These are phyloP conservation scores for Anticlea derivata DNA, from an alignment of 2,888 invertebrate species.

Conservation along the genomic window DNA sequence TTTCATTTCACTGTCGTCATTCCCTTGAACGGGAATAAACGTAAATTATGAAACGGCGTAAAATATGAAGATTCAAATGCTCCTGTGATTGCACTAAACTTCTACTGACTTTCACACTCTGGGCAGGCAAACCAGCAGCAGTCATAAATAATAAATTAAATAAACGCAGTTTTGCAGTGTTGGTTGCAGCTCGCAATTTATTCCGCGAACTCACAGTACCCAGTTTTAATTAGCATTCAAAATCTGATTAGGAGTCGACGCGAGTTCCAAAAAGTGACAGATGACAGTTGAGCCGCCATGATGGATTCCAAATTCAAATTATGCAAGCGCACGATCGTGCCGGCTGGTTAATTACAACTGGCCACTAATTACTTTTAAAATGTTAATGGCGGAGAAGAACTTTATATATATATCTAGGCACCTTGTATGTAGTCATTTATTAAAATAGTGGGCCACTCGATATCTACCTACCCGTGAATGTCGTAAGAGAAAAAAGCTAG, in stretches of 20 bases:
- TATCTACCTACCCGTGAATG: too few species aligned
- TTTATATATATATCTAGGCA: too few species aligned
- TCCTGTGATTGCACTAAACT: too few species aligned
- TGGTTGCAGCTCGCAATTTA: conserved; percentile 13
- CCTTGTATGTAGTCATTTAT: too few species aligned
- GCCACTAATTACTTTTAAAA: conserved; percentile 63
- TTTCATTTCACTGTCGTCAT: too few species aligned
- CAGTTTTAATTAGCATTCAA: conserved; percentile 30
- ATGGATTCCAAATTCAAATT: conserved; percentile 60
- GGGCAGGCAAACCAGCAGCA: too few species aligned
- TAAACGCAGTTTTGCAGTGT: background rate
- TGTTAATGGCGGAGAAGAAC: conserved; percentile 41
- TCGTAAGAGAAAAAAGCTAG: too few species aligned
- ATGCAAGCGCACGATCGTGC: conserved; percentile 70
- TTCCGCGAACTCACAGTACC: conserved; percentile 5
- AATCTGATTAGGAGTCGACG: conserved; percentile 66
- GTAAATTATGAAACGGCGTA: too few species aligned
- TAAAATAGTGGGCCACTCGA: too few species aligned
- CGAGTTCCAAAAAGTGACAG: conserved; percentile 70
- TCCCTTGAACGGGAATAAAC: too few species aligned
- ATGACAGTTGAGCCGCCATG: conserved; percentile 62
- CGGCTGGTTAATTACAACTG: conserved; percentile 65
- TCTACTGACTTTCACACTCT: too few species aligned
- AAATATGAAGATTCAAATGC: too few species aligned
- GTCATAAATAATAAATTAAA: background rate